phyloP scores from a whole-genome alignment of 2,113 vertebrate genomes.

The Boulengeromyrus knoepffleri region DNA sequence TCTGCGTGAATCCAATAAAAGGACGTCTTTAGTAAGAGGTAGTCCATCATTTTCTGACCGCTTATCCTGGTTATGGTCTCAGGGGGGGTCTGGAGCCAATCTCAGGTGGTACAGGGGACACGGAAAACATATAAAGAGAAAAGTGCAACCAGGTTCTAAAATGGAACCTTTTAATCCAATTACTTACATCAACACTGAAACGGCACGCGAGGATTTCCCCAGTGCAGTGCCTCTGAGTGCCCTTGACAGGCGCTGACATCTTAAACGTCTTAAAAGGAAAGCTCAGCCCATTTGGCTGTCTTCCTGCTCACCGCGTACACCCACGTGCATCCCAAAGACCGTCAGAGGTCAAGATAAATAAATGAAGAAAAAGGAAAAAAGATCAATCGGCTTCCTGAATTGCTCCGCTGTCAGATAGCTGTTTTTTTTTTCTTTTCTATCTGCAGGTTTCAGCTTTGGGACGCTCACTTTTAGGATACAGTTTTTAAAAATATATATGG shows the following conservation, averaged over 20 bases:
- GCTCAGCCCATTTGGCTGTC: neutral
- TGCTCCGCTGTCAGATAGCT: neutral
- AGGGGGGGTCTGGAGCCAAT: neutral
- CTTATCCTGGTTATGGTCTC: neutral
- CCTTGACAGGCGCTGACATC: neutral
- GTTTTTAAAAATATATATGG: too few relatives aligned
- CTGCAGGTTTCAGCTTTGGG: neutral
- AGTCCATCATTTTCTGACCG: neutral
- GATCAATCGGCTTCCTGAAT: neutral
- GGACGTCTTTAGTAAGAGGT: neutral
- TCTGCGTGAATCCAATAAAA: neutral
- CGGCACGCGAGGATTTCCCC: neutral
- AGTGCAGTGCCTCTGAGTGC: neutral
- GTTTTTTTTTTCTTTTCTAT: neutral
- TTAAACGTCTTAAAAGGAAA: neutral
- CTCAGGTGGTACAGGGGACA: neutral
- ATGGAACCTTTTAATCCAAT: neutral
- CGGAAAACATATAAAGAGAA: neutral
- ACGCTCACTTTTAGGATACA: too few relatives aligned
- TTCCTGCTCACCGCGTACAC: neutral
- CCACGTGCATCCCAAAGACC: neutral
- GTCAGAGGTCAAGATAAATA: neutral
- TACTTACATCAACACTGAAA: neutral
- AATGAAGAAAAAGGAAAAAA: neutral
- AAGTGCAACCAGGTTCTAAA: neutral